phyloP scores from a whole-genome alignment of 2,113 vertebrate genomes.

The Embiotoca jacksoni region DNA sequence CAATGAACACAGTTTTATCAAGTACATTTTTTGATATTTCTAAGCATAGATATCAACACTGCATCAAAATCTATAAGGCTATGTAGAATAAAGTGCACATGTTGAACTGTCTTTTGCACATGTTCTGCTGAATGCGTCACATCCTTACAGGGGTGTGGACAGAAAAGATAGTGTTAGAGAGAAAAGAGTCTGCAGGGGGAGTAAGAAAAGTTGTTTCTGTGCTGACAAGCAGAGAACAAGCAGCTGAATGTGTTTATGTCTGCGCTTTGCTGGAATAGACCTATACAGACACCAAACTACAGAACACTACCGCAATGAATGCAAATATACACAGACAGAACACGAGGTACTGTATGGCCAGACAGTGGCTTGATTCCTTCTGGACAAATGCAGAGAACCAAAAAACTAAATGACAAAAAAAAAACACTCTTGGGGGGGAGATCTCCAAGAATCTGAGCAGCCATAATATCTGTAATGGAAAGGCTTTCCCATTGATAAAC shows the following conservation, averaged over 20 bases:
- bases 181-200: conserved; percentile 10
- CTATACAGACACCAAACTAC: conserved; percentile 9
- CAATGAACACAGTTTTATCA: neutral
- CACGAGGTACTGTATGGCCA: neutral
- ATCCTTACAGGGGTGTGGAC: conserved; percentile 17
- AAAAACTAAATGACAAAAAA: too few species aligned
- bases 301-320: neutral
- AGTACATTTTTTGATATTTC: too few species aligned
- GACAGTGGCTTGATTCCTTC: neutral
- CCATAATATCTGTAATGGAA: too few species aligned
- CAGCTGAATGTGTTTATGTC: conserved; percentile 76
- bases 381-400: too few species aligned
- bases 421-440: too few species aligned
- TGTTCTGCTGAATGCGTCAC: neutral
- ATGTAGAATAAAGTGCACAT: neutral
- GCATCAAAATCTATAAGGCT: neutral
- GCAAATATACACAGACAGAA: neutral
- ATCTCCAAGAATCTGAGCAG: too few species aligned
- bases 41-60: neutral
- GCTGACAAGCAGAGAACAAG: conserved; percentile 58
- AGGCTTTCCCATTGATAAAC: too few species aligned
- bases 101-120: neutral
- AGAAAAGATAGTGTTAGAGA: conserved; percentile 15
- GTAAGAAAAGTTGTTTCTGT: conserved; percentile 48
- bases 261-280: conserved; percentile 6